Percentiles rank a stretch among this genome's conserved stretches.
Evolutionary conservation across 2,888 invertebrate species (phyloP).

Genomic region (Agonopterix heracliana): DNA sequence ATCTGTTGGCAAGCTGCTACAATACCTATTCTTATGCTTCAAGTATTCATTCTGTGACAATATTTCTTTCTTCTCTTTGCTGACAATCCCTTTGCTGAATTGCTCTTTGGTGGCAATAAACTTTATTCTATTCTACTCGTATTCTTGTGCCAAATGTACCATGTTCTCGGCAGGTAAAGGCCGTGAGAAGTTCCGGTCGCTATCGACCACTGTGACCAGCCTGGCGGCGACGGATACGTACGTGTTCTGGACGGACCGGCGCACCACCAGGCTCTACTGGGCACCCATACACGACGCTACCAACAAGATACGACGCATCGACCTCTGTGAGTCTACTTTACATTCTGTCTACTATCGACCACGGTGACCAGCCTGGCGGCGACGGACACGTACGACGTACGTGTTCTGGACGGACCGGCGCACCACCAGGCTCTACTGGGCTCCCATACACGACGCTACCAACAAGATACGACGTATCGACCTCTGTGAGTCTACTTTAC

Average conservation of each 20-base stretch:
- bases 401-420: constrained; percentile 82
- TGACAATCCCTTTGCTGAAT: no score
- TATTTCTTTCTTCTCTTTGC: no score
- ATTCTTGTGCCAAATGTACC: no score
- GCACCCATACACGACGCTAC: constrained; percentile 44
- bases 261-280: constrained; percentile 76
- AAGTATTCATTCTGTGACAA: no score
- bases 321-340: constrained; percentile 36
- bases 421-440: constrained; percentile 76
- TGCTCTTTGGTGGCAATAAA: no score
- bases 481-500: constrained; percentile 33
- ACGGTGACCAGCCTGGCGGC: constrained; percentile 77
- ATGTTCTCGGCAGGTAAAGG: constrained; percentile 54
- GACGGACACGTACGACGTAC: constrained; percentile 77
- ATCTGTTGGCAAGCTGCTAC: no score
- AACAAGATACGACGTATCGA: constrained; percentile 45
- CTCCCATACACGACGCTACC: constrained; percentile 42
- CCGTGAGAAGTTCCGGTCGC: constrained; percentile 55
- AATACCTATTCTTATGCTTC: no score
- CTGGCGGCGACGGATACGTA: constrained; percentile 78
- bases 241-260: constrained; percentile 81
- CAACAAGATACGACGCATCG: constrained; percentile 43
- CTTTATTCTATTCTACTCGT: no score
- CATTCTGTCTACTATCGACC: constrained; percentile 35
- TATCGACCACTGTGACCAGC: constrained; percentile 69